Evolutionary conservation across 2,113 vertebrate genomes (phyloP).

Genomic region (Gyps fulvus): DNA sequence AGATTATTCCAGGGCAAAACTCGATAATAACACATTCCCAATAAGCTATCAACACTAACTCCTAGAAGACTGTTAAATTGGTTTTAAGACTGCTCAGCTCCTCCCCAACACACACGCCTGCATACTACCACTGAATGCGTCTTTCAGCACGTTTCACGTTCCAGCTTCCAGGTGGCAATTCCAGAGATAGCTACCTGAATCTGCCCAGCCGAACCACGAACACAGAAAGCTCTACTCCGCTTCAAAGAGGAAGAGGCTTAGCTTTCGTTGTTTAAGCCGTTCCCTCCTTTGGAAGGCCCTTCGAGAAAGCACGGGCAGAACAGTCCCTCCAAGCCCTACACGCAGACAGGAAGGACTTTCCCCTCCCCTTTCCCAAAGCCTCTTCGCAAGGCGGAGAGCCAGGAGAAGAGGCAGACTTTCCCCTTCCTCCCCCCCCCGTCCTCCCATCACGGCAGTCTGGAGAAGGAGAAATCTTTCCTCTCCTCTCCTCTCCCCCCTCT

Average conservation of each 20-base stretch:
- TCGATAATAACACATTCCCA: background rate
- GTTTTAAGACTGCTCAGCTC: background rate
- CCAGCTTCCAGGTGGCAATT: background rate
- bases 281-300: background rate
- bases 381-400: background rate
- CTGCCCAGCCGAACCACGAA: background rate
- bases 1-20: background rate
- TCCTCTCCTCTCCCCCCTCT: rapidly evolving
- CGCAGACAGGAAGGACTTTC: background rate
- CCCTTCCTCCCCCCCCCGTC: background rate
- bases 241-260: background rate
- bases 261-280: background rate
- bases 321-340: background rate
- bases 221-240: background rate
- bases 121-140: rapidly evolving
- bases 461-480: background rate
- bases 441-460: background rate
- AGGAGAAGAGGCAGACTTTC: background rate
- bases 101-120: background rate
- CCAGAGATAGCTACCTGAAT: background rate
- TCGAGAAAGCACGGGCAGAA: background rate
- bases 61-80: background rate
- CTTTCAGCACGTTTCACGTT: background rate
- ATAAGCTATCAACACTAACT: background rate
- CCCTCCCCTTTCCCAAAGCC: background rate